These are phyloP conservation scores for Harpegnathos saltator DNA, from an alignment of 1,140 invertebrate species.

Conservation along the genomic window DNA sequence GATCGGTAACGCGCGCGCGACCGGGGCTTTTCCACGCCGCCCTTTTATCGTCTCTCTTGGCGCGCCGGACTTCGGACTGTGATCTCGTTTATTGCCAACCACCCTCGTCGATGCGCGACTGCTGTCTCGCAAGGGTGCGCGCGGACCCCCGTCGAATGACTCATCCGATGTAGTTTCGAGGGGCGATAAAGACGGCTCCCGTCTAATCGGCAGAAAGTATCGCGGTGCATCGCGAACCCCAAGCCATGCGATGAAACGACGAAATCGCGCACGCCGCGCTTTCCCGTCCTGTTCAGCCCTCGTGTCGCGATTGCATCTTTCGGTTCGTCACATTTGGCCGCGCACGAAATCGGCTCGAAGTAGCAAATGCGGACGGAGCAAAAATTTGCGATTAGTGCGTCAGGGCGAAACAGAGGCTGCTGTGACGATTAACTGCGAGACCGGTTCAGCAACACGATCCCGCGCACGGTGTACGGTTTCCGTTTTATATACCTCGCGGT, in stretches of 20 bases:
- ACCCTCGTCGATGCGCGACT: conserved; percentile 63
- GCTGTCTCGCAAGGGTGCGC: conserved; percentile 56
- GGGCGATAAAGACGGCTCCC: conserved; percentile 5
- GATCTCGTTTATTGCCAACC: conserved; percentile 65
- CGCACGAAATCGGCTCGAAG: conserved; percentile 25
- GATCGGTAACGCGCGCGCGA: conserved; percentile 30
- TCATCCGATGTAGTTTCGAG: conserved; percentile 61
- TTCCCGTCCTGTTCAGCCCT: not conserved
- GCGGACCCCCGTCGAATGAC: conserved; percentile 68
- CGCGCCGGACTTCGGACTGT: conserved; percentile 55
- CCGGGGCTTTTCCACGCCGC: conserved; percentile 40
- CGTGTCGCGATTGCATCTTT: too few species aligned
- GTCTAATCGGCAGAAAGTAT: conserved; percentile 18
- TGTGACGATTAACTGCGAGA: conserved; percentile 51
- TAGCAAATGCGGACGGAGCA: not conserved
- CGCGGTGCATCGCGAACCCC: conserved; percentile 37
- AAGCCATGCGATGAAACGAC: conserved; percentile 30
- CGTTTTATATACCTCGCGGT: conserved; percentile 80
- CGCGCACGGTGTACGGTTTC: conserved; percentile 76
- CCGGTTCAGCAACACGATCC: conserved; percentile 64
- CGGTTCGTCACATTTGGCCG: not conserved
- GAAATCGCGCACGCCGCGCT: conserved; percentile 5
- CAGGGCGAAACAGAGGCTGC: conserved; percentile 33
- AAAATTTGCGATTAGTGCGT: conserved; percentile 31
- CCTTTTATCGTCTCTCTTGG: conserved; percentile 59